Conservation (phyloP, 2,113 vertebrate genomes). For the Ariopsis seemanni region DNA sequence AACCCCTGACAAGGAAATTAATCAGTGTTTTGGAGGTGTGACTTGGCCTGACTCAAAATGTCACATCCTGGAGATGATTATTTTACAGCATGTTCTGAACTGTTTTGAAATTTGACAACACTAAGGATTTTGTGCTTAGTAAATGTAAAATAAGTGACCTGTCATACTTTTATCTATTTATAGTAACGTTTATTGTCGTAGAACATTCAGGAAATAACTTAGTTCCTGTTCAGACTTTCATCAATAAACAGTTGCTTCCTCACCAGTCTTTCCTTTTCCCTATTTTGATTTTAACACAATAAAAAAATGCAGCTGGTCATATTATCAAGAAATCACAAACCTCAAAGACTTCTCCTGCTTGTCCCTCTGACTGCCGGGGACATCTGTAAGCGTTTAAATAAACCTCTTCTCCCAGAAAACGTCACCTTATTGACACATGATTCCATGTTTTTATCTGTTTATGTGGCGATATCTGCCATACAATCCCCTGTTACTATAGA, state of each 20-base stretch:
- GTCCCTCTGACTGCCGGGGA: background rate
- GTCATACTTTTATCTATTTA: background rate
- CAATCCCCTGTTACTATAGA: background rate
- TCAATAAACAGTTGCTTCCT: background rate
- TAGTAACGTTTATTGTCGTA: background rate
- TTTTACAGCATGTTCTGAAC: no score
- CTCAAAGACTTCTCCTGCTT: background rate
- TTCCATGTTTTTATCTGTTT: background rate
- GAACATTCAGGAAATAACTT: background rate
- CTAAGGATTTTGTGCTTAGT: background rate
- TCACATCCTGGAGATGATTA: no score
- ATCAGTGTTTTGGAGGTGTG: background rate
- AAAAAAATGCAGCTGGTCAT: background rate
- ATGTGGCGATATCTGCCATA: background rate
- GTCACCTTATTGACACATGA: background rate
- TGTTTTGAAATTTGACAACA: no score
- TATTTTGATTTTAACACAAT: background rate
- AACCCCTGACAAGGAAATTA: background rate
- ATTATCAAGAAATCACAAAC: background rate
- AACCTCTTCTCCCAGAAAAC: background rate
- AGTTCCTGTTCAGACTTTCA: background rate
- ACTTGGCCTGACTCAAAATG: background rate
- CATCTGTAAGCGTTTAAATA: background rate
- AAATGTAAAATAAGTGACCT: background rate
- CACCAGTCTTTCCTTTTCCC: background rate